phyloP scores from a whole-genome alignment of 2,113 vertebrate species.

The Mustela nigripes region DNA sequence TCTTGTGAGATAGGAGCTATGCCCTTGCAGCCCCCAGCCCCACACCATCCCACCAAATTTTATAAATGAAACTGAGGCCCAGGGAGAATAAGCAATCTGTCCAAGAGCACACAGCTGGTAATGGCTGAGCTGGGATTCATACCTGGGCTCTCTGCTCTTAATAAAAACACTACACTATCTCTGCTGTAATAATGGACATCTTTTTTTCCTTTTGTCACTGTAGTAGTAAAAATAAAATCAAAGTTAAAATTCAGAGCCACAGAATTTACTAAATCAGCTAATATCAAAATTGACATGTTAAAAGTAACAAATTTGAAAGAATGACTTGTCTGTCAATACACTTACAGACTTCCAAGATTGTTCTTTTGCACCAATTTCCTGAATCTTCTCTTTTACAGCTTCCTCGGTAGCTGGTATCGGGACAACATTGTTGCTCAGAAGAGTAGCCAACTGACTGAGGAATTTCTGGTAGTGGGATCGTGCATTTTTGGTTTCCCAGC shows the following conservation, averaged over 20 bases:
- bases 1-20: not conserved
- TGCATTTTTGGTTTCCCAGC: slow-evolving; percentile 55
- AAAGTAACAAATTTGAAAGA: slow-evolving; percentile 11
- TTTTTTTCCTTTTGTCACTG: not conserved
- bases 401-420: slow-evolving; percentile 60
- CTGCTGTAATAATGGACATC: not conserved
- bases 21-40: no score
- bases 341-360: slow-evolving; percentile 76
- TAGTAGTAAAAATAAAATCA: not conserved
- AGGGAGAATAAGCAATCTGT: not conserved
- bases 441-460: slow-evolving; percentile 60
- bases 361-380: slow-evolving; percentile 64
- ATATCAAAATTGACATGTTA: not conserved
- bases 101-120: not conserved
- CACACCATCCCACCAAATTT: not conserved
- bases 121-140: not conserved
- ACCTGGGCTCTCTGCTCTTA: not conserved
- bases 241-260: not conserved
- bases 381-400: slow-evolving; percentile 61
- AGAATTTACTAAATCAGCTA: not conserved
- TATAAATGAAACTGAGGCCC: slow-evolving; percentile 19
- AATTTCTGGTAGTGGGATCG: slow-evolving; percentile 69
- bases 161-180: not conserved
- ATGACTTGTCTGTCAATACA: not conserved
- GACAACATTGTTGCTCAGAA: slow-evolving; percentile 68